Evolutionary conservation across 2,113 vertebrate species (phyloP), one percentile per base, ranked within the genome.

Genomic region (Sorex fumeus): DNA sequence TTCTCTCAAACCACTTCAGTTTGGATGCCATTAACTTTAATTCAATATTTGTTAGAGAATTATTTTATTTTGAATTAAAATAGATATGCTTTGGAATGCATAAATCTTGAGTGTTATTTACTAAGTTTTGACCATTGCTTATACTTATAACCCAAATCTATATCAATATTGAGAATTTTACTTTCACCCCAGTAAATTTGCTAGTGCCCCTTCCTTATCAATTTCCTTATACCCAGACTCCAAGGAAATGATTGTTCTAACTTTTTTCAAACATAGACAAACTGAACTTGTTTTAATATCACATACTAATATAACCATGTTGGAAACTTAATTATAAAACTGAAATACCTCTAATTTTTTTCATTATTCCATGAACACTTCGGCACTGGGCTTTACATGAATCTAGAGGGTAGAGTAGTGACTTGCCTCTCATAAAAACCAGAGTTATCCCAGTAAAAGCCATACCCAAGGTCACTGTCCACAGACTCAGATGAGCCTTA

Each of bases 11-110:
- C 66, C 62, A 62, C 30, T 62, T 66, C 27, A 79, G 50, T 47
- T 62, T 7, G 15, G 16, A 53, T 75, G 2, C 47, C 75, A 88
- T 77, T 50, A 43, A 84, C 40, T 76, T 74, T 30, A 83, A 66
- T 23, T 88, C 13, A 77, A 87, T 18, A 77, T 67, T 83, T 71
- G 6, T 72, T 96, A 88, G 9, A 69, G 32, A 47, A 15, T 84
- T 76, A 47, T 19, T 84, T 76, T 92, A 47, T 74, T 87, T 86
- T 69, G 67, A 84, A 10, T 28, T 66, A 45, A 40, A 88, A 60
- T 66, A 87, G 76, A 43, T 19, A 32, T 15, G 13, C 23, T 43
- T 45, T 30, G 36, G 89, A 84, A 91, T n/a, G 30, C 50, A 66
- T 27, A 80, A 18, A 50, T 43, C 27, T 50, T 64, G 71, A 60